Percentiles rank a stretch among this genome's conserved stretches.
phyloP scores from a whole-genome alignment of 2,888 invertebrate species.

The Leucophenga maculata region DNA sequence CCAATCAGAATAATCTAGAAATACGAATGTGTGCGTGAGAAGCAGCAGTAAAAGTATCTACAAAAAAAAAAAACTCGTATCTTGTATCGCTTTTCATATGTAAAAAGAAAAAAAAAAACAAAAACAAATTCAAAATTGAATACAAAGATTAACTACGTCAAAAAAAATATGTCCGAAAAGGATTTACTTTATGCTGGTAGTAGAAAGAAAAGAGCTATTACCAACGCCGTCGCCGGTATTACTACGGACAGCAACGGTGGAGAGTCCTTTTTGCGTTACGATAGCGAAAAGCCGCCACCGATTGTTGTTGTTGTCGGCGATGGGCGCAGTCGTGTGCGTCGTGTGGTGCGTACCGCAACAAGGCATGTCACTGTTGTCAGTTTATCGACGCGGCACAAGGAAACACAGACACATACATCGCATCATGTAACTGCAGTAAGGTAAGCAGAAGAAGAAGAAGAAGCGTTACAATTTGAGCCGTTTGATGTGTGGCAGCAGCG shows the following conservation, averaged over 20 bases:
- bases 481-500: not conserved
- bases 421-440: constrained; percentile 73
- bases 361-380: constrained; percentile 72
- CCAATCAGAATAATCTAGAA: not conserved
- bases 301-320: constrained; percentile 72
- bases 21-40: constrained; percentile 7
- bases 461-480: not conserved
- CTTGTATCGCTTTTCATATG: constrained; percentile 11
- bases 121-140: constrained; percentile 14
- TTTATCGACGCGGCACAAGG: constrained; percentile 72
- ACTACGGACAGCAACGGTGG: constrained; percentile 40
- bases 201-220: constrained; percentile 33
- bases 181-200: constrained; percentile 49
- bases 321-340: constrained; percentile 71
- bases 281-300: constrained; percentile 69
- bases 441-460: constrained; percentile 57
- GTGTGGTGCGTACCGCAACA: constrained; percentile 71
- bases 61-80: constrained; percentile 9
- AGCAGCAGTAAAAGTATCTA: constrained; percentile 33
- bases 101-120: constrained; percentile 27
- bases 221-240: no score
- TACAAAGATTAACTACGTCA: no score
- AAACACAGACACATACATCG: constrained; percentile 71
- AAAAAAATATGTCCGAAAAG: constrained; percentile 60
- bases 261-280: constrained; percentile 71